Evolutionary conservation across 2,113 vertebrate genomes (phyloP), one percentile per base, ranked within the genome.

Genomic region (Entomyzon cyanotis): DNA sequence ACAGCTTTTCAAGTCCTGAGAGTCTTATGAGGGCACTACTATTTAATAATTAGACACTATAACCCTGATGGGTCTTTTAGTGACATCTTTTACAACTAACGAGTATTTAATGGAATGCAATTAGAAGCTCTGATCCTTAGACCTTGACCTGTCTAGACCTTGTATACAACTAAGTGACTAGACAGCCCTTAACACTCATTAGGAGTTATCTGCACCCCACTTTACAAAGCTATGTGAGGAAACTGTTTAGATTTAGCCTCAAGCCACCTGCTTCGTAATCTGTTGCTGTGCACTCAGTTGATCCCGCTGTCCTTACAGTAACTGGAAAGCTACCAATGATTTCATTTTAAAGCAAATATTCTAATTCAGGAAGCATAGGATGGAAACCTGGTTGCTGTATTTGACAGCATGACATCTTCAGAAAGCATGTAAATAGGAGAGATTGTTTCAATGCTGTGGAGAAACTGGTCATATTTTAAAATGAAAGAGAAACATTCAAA

Each of bases 221-320:
- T 97, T 97, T 94, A 95, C 93, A 88, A 89, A 98, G 98, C 96
- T 97, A 97, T 95, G 94, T 82, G 96, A 98, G 97, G 97, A 98
- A 98, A 98, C 96, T 95, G 76, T 98, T 97, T 95, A 97, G 97
- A 96, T 98, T 98, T 98, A 98, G 92, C 98, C 97, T 93, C 65
- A 97, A 97, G 96, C 98, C 98, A 98, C 98, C 98, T 98, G 98
- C 97, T 97, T 96, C 7, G 35, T 97, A 98, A 98, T 98, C 97
- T 97, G 97, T 96, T 91, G 94, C 96, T 94, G 93, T 97, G 97
- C 95, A 97, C 97, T 96, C 94, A 7, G 68, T 37, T 97, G 97
- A 98, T 97, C 97, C 95, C 15, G 6, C 84, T 56, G 95, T 95
- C 96, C 97, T 97, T 91, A 87, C 70, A 76, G 84, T 89, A 95